Evolutionary conservation across 1,140 invertebrate genomes (phyloP), one percentile per base, ranked within the genome.

Genomic region (Drosophila pallidifrons): DNA sequence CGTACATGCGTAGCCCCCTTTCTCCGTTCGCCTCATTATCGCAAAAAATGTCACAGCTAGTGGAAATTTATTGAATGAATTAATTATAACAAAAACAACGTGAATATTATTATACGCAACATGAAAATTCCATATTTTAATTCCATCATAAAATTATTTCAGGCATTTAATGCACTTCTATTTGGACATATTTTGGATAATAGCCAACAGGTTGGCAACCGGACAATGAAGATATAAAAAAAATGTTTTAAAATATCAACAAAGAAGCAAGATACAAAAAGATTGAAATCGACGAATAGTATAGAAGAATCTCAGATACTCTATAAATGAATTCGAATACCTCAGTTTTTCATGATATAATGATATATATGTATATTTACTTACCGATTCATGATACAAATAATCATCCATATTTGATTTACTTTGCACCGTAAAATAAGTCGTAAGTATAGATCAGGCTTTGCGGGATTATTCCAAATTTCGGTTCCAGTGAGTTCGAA

Each of bases 31-130:
- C 43, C 46, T 69, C 79, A 83, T 88, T 88, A 88, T 88, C 83
- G 65, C 65, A 46, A 57, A 85, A 89, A 89, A 43, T 88, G 83
- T 88, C 85, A 81, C 85, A 77, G 38, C 76, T 41, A 68, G 51
- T 58, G 77, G 54, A 60, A 80, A 89, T 88, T 83, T 89, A 88
- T 88, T 89, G 64, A 83, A 89, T 81, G 59, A 68, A 85, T 79
- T 89, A 70, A 67, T 43, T 70, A 76, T 11, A 65, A 58, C 55
- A 80, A 71, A 57, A 72, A 71, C 77, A 79, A 71, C 52, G 76
- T 51, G 60, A 72, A 68, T 58, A 58, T 45, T 20, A 54, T 65
- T 47, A 25, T 25, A 65, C 28, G 46, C 51, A 58, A 45, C 41
- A 46, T 58, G 46, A 32, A 61, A 61, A 59, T 66, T 58, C 10